Evolutionary conservation across 2,113 vertebrate genomes (phyloP).

Genomic region (Speoplatyrhinus poulsoni): DNA sequence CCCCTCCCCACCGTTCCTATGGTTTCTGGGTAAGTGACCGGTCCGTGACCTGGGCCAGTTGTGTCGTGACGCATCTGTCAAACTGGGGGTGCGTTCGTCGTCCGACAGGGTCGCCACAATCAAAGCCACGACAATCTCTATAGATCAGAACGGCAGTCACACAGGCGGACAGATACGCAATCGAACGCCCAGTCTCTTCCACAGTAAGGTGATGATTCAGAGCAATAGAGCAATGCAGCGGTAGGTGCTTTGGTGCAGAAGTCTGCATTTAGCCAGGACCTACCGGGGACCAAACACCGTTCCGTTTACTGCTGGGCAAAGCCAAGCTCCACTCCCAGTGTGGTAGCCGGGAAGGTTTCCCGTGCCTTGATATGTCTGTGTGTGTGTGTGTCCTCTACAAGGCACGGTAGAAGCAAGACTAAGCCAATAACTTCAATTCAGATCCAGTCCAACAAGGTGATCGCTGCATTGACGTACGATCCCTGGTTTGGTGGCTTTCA

Average conservation of each 20-base stretch:
- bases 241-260: constrained; percentile 4
- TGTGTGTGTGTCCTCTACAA: neutral
- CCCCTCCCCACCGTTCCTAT: too few relatives aligned
- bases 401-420: constrained; percentile 4
- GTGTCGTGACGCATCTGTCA: neutral
- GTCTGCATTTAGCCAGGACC: constrained; percentile 16
- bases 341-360: too few relatives aligned
- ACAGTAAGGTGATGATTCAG: constrained; percentile 5
- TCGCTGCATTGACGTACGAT: constrained; percentile 11
- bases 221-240: constrained; percentile 4
- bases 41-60: constrained; percentile 5
- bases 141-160: constrained; percentile 40
- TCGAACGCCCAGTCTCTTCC: constrained; percentile 9
- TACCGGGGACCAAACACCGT: neutral
- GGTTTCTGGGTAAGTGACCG: constrained; percentile 16
- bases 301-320: too few relatives aligned
- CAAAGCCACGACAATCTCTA: constrained; percentile 30
- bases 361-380: too few relatives aligned
- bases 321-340: too few relatives aligned
- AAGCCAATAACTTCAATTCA: constrained; percentile 26
- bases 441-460: constrained; percentile 27
- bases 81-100: neutral
- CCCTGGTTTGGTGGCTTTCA: constrained; percentile 45
- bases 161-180: constrained; percentile 34
- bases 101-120: constrained; percentile 51